These are phyloP conservation scores for Calidris pygmaea DNA, from an alignment of 2,113 vertebrate species.

Conservation along the genomic window DNA sequence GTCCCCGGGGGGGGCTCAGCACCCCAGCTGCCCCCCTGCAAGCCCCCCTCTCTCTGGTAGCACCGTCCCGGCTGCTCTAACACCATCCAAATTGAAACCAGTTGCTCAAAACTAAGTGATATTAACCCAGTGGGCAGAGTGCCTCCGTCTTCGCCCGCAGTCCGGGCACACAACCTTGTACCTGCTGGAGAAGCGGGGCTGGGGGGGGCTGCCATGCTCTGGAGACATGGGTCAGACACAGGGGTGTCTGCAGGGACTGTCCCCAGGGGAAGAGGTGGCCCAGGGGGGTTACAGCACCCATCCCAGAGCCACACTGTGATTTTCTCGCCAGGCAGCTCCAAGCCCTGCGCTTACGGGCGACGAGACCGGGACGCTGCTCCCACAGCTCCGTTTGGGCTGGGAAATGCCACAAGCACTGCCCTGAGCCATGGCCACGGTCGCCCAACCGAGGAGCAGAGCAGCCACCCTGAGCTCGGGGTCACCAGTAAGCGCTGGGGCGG, in stretches of 20 bases:
- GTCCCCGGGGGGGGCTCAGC: not conserved
- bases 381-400: fast-evolving
- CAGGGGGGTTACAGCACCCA: too few relatives aligned
- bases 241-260: not conserved
- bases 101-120: not conserved
- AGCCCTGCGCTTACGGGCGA: fast-evolving
- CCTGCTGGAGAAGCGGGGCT: fast-evolving
- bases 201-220: not conserved
- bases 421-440: fast-evolving
- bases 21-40: not conserved
- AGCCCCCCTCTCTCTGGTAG: fast-evolving
- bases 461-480: fast-evolving
- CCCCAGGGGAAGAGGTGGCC: not conserved
- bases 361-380: fast-evolving
- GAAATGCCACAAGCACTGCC: not conserved
- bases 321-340: not conserved
- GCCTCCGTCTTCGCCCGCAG: fast-evolving
- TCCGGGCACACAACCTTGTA: not conserved
- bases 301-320: not conserved
- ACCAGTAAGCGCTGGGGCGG: fast-evolving
- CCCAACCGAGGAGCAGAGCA: not conserved
- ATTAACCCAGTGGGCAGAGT: not conserved
- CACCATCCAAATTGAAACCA: not conserved
- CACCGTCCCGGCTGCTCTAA: not conserved
- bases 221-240: fast-evolving